These are phyloP conservation scores for Montipora cactus DNA, from an alignment of 64 coral and sea anemone genomes.

Conservation along the genomic window DNA sequence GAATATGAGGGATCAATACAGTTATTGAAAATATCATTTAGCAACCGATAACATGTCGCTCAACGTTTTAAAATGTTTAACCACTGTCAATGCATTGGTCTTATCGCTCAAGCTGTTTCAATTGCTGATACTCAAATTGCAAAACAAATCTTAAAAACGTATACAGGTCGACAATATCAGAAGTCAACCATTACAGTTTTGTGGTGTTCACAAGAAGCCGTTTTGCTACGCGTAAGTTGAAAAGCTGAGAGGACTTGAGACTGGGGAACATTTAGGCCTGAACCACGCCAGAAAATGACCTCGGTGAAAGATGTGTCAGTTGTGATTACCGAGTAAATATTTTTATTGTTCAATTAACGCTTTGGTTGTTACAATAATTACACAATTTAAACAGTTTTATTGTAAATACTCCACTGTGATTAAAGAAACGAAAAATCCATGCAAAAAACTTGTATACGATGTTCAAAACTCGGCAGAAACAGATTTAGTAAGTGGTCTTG, in stretches of 20 bases:
- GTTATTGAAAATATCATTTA: not conserved
- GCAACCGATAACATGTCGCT: not conserved
- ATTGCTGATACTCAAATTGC: not conserved
- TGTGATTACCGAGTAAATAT: not conserved
- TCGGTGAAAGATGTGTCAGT: not conserved
- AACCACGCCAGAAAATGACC: not conserved
- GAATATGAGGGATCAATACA: not conserved
- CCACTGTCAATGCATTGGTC: not conserved
- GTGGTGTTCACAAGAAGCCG: not conserved
- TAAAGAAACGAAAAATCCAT: not conserved
- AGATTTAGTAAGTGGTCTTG: not conserved
- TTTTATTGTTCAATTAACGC: slow-evolving; percentile 9
- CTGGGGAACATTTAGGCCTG: not conserved
- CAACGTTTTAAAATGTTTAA: not conserved
- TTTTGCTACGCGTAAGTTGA: not conserved
- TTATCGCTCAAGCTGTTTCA: not conserved
- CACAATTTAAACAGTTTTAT: not conserved
- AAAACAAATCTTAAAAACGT: not conserved
- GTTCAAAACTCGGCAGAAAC: not conserved
- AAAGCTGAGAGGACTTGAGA: not conserved
- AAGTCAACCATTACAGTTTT: not conserved
- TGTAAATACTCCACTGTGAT: not conserved
- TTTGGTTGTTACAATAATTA: not conserved
- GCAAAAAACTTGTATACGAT: not conserved
- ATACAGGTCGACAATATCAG: not conserved